A percentile compares a stretch with the other conserved stretches of the same genome.
phyloP scores from a whole-genome alignment of 1,140 invertebrate species.

The Halyomorpha halys region DNA sequence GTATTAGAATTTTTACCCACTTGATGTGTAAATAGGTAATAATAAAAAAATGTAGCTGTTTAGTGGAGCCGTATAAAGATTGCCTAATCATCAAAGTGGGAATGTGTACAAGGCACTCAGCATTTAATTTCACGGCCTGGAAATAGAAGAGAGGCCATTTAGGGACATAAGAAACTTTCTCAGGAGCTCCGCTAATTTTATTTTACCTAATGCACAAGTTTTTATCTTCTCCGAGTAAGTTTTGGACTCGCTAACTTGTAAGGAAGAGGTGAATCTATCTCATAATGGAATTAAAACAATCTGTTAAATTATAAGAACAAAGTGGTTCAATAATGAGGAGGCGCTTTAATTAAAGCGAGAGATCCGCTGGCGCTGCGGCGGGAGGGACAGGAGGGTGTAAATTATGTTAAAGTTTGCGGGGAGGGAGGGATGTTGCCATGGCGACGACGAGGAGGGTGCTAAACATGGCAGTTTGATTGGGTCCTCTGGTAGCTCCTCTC shows the following conservation, averaged over 20 bases:
- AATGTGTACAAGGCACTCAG: too few relatives aligned
- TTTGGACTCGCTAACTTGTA: neutral
- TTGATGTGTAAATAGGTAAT: too few relatives aligned
- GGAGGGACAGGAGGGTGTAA: neutral
- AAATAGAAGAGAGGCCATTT: too few relatives aligned
- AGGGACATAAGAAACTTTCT: too few relatives aligned
- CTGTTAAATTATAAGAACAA: conserved; percentile 11
- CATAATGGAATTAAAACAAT: conserved; percentile 12
- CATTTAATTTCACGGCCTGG: too few relatives aligned
- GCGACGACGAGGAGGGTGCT: neutral
- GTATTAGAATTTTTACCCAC: too few relatives aligned
- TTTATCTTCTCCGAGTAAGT: neutral
- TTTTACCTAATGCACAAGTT: conserved; percentile 4
- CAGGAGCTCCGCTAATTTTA: neutral
- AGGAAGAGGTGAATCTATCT: conserved; percentile 3
- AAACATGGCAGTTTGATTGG: conserved; percentile 11
- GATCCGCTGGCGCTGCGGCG: neutral
- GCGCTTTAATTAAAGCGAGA: neutral
- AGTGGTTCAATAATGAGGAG: conserved; percentile 6
- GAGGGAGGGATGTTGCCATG: neutral
- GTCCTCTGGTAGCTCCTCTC: neutral
- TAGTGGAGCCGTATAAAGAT: too few relatives aligned
- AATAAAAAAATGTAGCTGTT: too few relatives aligned
- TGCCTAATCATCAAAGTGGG: too few relatives aligned
- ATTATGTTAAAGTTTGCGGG: neutral